These are phyloP conservation scores for Merodon equestris DNA, from an alignment of 2,888 invertebrate genomes.

Conservation along the genomic window DNA sequence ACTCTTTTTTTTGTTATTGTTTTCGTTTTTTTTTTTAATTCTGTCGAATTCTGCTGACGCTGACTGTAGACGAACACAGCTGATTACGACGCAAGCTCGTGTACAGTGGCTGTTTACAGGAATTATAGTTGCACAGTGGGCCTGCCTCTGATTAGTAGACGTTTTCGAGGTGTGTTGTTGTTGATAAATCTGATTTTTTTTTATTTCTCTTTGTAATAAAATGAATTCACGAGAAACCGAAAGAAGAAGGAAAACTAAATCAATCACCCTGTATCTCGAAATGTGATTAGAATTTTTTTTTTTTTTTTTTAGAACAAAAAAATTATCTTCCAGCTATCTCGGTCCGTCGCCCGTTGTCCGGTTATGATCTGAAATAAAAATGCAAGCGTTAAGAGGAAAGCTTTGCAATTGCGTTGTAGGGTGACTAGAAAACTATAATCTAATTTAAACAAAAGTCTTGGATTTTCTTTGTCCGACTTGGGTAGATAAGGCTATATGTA, in stretches of 20 bases:
- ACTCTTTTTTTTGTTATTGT: background rate
- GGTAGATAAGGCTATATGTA: no score
- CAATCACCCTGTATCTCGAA: constrained; percentile 23
- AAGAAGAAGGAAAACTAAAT: constrained; percentile 46
- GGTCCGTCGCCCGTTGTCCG: constrained; percentile 21
- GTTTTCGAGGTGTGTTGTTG: constrained; percentile 13
- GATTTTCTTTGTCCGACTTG: no score
- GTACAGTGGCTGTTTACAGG: constrained; percentile 7
- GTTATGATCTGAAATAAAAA: constrained; percentile 37
- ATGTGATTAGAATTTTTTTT: background rate
- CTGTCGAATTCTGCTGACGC: background rate
- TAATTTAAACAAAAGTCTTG: constrained; percentile 5
- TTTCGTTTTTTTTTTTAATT: constrained; percentile 7
- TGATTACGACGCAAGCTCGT: constrained; percentile 29
- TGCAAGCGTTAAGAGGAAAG: background rate
- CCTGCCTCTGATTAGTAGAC: constrained; percentile 18
- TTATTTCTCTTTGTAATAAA: constrained; percentile 11
- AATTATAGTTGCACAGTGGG: constrained; percentile 26
- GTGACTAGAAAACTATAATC: constrained; percentile 26
- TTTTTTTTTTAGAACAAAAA: constrained; percentile 27
- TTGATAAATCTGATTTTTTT: background rate
- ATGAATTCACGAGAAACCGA: constrained; percentile 15
- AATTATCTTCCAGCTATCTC: constrained; percentile 28
- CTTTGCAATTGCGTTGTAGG: background rate
- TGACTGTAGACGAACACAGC: constrained; percentile 30